These are phyloP conservation scores for Acropternis orthonyx DNA, from an alignment of 2,797 vertebrate species.

Conservation along the genomic window DNA sequence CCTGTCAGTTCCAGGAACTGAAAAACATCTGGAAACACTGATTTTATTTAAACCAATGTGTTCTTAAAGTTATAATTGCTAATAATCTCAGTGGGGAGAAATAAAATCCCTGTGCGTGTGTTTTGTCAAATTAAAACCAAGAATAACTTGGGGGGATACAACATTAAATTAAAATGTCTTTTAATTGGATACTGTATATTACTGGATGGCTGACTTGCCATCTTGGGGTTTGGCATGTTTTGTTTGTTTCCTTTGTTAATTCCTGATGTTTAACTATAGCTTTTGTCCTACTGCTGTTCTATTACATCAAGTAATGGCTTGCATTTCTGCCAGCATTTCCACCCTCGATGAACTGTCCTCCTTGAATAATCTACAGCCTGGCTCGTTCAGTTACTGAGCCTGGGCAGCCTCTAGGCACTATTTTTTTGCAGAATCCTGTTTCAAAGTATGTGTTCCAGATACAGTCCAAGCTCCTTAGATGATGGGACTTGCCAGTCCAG, in stretches of 20 bases:
- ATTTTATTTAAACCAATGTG: not conserved
- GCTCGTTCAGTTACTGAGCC: not conserved
- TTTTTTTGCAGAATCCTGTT: not conserved
- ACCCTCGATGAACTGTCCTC: not conserved
- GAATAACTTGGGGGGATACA: not conserved
- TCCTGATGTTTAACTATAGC: not conserved
- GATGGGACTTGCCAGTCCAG: not conserved
- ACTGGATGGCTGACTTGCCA: not conserved
- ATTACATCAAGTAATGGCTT: not conserved
- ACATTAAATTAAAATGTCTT: constrained; percentile 1
- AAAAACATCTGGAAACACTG: not conserved
- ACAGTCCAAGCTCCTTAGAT: not conserved
- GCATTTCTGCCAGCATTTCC: not conserved
- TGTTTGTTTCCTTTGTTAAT: not conserved
- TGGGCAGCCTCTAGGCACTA: not conserved
- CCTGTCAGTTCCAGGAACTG: not conserved
- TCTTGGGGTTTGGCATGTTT: not conserved
- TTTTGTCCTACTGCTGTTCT: not conserved
- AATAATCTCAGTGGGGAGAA: constrained; percentile 4
- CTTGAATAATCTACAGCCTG: not conserved
- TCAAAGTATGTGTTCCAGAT: not conserved
- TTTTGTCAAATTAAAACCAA: constrained; percentile 7
- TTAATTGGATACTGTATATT: not conserved
- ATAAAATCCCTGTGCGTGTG: not conserved
- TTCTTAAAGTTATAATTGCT: not conserved